A percentile compares a stretch with the other conserved stretches of the same genome.
Conservation (phyloP, 2,888 invertebrate genomes). For the Oscheius sp. region DNA sequence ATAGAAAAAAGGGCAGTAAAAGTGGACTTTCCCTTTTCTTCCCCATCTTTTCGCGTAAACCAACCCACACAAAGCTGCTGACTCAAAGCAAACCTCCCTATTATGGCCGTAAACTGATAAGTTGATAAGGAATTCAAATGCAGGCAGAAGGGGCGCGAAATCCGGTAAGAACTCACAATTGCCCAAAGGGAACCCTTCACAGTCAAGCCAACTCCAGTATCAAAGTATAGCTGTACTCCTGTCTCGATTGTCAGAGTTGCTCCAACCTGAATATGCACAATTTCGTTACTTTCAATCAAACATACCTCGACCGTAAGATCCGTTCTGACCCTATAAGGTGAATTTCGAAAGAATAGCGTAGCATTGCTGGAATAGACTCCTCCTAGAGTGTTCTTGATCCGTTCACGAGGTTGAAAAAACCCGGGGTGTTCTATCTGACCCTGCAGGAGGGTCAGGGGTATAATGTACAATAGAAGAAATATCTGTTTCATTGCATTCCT, state of each 20-base stretch:
- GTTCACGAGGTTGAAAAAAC: constrained; percentile 45
- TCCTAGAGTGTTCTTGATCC: constrained; percentile 65
- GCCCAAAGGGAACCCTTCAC: constrained; percentile 89
- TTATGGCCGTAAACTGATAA: constrained; percentile 19
- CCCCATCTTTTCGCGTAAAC: not conserved
- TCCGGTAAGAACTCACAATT: constrained; percentile 79
- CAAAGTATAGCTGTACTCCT: constrained; percentile 89
- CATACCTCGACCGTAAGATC: constrained; percentile 41
- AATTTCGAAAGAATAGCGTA: constrained; percentile 70
- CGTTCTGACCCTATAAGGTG: constrained; percentile 66
- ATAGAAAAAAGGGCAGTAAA: constrained; percentile 7
- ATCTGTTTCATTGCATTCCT: constrained; percentile 31
- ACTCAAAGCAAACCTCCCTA: constrained; percentile 11
- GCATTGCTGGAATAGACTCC: constrained; percentile 70
- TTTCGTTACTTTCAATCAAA: not conserved
- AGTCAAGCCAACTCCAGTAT: constrained; percentile 91
- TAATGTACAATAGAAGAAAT: constrained; percentile 19
- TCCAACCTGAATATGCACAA: constrained; percentile 75
- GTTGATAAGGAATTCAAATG: constrained; percentile 22
- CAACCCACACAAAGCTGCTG: constrained; percentile 6
- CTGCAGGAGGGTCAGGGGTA: constrained; percentile 33
- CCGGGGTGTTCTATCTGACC: constrained; percentile 48
- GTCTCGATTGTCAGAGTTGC: constrained; percentile 88
- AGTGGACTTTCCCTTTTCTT: not conserved
- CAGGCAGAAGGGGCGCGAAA: too few species aligned